Percentiles rank a stretch among this genome's conserved stretches.
Conservation (phyloP, 2,888 invertebrate genomes). For the Clitarchus hookeri region DNA sequence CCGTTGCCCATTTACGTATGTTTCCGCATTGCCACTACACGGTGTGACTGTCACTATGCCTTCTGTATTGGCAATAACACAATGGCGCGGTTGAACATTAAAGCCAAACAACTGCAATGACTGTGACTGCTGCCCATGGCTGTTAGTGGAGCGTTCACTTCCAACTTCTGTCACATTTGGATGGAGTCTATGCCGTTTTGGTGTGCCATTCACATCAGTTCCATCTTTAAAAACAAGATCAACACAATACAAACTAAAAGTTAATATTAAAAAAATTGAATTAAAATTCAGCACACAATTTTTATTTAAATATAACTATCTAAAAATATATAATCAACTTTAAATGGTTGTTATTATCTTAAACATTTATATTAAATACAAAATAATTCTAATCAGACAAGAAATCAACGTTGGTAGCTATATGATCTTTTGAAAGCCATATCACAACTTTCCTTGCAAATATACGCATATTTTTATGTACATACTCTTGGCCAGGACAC, state of each 20-base stretch:
- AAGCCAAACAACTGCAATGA: slow-evolving; percentile 81
- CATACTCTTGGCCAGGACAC: too few relatives aligned
- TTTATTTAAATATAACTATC: too few relatives aligned
- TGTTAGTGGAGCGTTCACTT: slow-evolving; percentile 69
- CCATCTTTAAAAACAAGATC: slow-evolving; percentile 54
- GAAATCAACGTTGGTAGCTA: too few relatives aligned
- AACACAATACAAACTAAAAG: not conserved
- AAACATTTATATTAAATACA: too few relatives aligned
- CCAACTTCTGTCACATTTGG: slow-evolving; percentile 72
- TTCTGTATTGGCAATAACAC: slow-evolving; percentile 88
- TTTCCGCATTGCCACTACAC: slow-evolving; percentile 89
- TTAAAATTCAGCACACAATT: too few relatives aligned
- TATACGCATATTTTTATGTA: too few relatives aligned
- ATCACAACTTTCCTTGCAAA: too few relatives aligned
- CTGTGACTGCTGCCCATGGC: slow-evolving; percentile 55
- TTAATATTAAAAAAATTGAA: not conserved
- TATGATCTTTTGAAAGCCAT: too few relatives aligned
- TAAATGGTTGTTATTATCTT: too few relatives aligned
- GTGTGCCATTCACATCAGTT: slow-evolving; percentile 56
- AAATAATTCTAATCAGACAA: too few relatives aligned
- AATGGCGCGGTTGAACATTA: slow-evolving; percentile 92
- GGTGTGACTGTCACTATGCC: slow-evolving; percentile 94
- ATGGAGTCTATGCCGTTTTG: slow-evolving; percentile 60
- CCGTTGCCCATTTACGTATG: slow-evolving; percentile 91
- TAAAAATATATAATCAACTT: too few relatives aligned